Evolutionary conservation across 2,888 invertebrate genomes (phyloP), one percentile per base, ranked within the genome.

Genomic region (Loripinus fragilis): DNA sequence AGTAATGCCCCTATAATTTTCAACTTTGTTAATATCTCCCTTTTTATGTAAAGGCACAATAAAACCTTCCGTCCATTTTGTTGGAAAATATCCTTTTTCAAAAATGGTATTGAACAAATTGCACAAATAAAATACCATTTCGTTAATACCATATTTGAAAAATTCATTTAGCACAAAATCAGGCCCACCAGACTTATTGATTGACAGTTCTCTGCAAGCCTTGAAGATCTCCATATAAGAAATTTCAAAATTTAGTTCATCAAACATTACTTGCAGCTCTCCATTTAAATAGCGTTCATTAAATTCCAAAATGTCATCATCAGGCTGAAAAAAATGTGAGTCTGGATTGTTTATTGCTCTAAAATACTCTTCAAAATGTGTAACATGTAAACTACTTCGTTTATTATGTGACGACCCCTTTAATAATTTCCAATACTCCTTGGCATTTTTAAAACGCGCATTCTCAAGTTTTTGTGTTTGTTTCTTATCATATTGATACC

Each of bases 371-470:
- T 2, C 5, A 60, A 60, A 60, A 33, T 60, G 3, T 20, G 30
- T 15, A 17, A 20, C 60, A 23, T 52, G 17, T 25, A 52, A 15
- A 52, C 15, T 23, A 52, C 25, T 52, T 60, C 33, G 12, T 33
- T 33, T 12, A 8, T 30, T 10, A 33, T 60, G 12, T 25, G 15
- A 52, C 23, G 25, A 33, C 60, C 33, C 33, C 3, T 60, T 30
- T 12, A 60, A 20, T 20, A 60, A 17, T 33, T 60, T 60, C 60
- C 60, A 60, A 73, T 73, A 73, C 66, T 73, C 67, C 35, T 55
- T 74, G 8, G 74, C 74, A 55, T 74, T 73, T 67, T 73, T 73
- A 30, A 30, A n/a, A 23, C 48, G 20, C 35, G 50, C 28, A 28
- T 7, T 7, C 38, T 74, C 52, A 25, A 74, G 23, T 52, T 67